Conservation (phyloP, 2,888 invertebrate genomes). For the Adela reaumurella region DNA sequence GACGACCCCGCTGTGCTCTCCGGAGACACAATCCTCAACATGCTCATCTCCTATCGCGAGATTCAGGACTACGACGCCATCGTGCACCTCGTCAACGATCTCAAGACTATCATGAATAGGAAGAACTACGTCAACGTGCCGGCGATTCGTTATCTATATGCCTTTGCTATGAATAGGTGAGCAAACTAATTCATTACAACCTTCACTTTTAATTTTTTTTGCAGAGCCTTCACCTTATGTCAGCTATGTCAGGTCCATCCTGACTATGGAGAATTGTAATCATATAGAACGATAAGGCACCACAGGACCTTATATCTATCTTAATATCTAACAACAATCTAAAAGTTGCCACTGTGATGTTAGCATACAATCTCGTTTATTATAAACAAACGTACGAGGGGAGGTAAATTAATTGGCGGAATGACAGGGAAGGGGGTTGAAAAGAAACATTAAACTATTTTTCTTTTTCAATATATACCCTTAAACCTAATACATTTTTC, state of each 20-base stretch:
- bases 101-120: constrained; percentile 84
- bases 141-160: constrained; percentile 89
- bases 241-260: not conserved
- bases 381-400: too few species aligned
- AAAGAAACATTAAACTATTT: too few species aligned
- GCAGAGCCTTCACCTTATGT: not conserved
- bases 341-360: too few species aligned
- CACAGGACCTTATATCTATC: too few species aligned
- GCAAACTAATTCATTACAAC: too few species aligned
- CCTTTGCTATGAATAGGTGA: constrained; percentile 92
- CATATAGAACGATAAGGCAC: too few species aligned
- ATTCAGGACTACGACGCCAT: constrained; percentile 96
- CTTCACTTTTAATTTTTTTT: not conserved
- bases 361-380: too few species aligned
- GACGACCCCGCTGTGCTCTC: constrained; percentile 97
- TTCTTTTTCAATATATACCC: too few species aligned
- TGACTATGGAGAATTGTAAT: not conserved
- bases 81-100: constrained; percentile 92
- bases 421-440: too few species aligned
- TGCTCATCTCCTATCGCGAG: constrained; percentile 87
- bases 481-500: too few species aligned
- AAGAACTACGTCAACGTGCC: constrained; percentile 86
- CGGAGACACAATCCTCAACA: constrained; percentile 92
- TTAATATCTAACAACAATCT: too few species aligned
- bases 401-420: too few species aligned